Evolutionary conservation across 1,140 invertebrate species (phyloP).

Genomic region (Cyrtorhinus lividipennis): DNA sequence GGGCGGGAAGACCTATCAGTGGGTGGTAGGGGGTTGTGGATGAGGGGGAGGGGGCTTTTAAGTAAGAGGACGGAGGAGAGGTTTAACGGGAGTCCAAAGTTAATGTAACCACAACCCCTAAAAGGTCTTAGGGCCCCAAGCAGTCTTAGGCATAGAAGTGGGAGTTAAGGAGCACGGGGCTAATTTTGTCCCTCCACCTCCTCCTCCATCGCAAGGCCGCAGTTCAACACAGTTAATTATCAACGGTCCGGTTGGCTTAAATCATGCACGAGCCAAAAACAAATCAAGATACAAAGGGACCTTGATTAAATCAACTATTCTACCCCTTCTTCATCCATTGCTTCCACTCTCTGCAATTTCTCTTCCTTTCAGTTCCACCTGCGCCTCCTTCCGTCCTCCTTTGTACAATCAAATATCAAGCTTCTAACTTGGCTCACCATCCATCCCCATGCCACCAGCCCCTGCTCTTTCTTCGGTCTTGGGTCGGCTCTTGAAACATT

Average conservation of each 20-base stretch:
- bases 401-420: background rate
- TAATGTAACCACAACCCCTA: constrained; percentile 17
- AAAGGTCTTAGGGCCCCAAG: constrained; percentile 9
- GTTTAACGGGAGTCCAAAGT: constrained; percentile 10
- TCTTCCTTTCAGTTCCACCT: background rate
- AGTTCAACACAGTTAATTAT: constrained; percentile 10
- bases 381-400: background rate
- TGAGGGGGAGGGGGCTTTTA: background rate
- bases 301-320: background rate
- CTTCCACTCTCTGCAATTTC: constrained; percentile 1
- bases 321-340: background rate
- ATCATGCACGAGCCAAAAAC: constrained; percentile 12
- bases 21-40: background rate
- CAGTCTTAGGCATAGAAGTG: background rate
- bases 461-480: background rate
- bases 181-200: constrained; percentile 6
- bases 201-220: no score
- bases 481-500: background rate
- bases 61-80: constrained; percentile 5
- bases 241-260: constrained; percentile 3
- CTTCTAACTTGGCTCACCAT: no score
- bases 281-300: constrained; percentile 2
- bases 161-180: background rate
- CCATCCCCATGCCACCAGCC: no score
- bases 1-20: background rate